Conservation (phyloP, 1,140 invertebrate species). For the Macrobrachium nipponense region DNA sequence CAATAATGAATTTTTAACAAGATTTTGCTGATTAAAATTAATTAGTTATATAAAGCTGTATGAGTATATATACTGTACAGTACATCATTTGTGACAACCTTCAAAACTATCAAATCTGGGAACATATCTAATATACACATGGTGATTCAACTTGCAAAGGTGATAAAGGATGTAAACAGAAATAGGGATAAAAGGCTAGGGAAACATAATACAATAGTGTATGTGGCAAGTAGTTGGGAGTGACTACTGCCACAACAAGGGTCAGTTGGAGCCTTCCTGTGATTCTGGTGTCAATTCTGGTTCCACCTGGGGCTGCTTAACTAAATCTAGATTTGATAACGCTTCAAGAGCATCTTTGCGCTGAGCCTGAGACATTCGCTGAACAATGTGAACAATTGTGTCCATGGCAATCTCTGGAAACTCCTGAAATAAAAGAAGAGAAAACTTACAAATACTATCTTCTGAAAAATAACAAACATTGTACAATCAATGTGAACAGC, state of each 20-base stretch:
- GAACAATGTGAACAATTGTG: constrained; percentile 82
- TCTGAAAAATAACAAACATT: constrained; percentile 6
- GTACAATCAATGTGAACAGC: no score
- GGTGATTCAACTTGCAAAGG: no score
- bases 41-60: no score
- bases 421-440: constrained; percentile 71
- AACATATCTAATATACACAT: no score
- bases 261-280: constrained; percentile 45
- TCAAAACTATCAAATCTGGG: no score
- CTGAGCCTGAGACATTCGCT: constrained; percentile 80
- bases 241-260: constrained; percentile 41
- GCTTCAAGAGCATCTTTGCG: constrained; percentile 81
- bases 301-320: constrained; percentile 31
- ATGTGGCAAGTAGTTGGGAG: constrained; percentile 35
- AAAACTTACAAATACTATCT: constrained; percentile 15
- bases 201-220: no score
- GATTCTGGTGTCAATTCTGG: constrained; percentile 31
- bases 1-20: no score
- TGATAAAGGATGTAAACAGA: no score
- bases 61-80: no score
- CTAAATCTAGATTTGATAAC: constrained; percentile 76
- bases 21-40: no score
- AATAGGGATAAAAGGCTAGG: no score
- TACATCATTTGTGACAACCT: no score
- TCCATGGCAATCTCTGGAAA: constrained; percentile 86